Evolutionary conservation across 2,797 vertebrate genomes (phyloP).

Genomic region (Chloroceryle inda): DNA sequence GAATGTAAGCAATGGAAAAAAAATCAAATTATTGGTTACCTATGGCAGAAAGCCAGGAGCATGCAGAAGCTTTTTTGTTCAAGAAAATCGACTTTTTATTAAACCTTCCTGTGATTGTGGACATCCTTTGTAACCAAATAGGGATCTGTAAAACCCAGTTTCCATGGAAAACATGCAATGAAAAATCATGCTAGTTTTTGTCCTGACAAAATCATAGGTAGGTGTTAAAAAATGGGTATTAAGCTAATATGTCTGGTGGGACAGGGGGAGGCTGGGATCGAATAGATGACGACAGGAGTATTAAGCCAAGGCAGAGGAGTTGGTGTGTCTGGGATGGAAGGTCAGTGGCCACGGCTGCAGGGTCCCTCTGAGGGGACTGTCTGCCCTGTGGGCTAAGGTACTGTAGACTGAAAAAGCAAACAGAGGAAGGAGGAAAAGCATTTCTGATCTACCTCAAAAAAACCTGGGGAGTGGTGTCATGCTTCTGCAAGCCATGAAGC

Average conservation of each 20-base stretch:
- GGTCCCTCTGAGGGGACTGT: background rate
- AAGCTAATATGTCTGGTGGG: background rate
- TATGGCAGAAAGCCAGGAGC: conserved; percentile 12
- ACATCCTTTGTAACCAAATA: background rate
- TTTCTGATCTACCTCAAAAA: background rate
- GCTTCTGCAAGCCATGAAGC: background rate
- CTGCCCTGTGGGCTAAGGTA: background rate
- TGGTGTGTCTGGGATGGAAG: background rate
- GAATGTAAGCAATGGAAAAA: background rate
- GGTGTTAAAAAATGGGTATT: background rate
- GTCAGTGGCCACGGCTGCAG: background rate
- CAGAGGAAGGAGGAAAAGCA: background rate
- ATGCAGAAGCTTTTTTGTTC: background rate
- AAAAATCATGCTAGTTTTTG: background rate
- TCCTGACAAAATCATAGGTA: background rate
- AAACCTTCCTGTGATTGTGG: background rate
- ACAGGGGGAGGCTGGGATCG: background rate
- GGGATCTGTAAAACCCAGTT: background rate
- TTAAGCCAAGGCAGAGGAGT: background rate
- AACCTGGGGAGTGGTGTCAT: rapidly evolving
- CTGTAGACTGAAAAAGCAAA: background rate
- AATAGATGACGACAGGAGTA: rapidly evolving
- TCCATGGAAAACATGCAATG: background rate
- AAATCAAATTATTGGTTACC: background rate
- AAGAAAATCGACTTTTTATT: background rate